These are phyloP conservation scores for Zeuzera pyrina DNA, from an alignment of 2,888 invertebrate species.

Conservation along the genomic window DNA sequence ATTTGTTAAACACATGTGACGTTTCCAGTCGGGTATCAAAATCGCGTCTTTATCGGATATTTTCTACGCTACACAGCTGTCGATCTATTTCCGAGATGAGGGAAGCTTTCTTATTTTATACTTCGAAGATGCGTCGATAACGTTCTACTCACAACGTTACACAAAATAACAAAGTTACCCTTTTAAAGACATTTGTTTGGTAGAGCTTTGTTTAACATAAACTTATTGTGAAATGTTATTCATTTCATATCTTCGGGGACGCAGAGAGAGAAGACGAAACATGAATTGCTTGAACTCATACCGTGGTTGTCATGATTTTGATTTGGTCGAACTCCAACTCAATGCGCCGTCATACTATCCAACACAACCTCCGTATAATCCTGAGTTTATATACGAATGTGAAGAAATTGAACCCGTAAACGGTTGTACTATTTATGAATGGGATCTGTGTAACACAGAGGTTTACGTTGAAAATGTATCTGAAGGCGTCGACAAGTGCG, in stretches of 20 bases:
- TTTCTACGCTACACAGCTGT: slow-evolving; percentile 59
- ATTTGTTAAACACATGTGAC: slow-evolving; percentile 1
- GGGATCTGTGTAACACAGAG: slow-evolving; percentile 29
- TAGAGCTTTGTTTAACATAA: too few species aligned
- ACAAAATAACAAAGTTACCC: too few species aligned
- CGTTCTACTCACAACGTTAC: neutral
- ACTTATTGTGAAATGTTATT: too few species aligned
- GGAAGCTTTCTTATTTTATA: slow-evolving; percentile 39
- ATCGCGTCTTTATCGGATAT: too few species aligned
- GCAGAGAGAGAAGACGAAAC: slow-evolving; percentile 15
- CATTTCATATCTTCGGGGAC: too few species aligned
- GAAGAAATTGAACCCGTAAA: slow-evolving; percentile 24
- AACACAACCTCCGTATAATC: slow-evolving; percentile 55
- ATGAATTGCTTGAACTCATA: slow-evolving; percentile 56
- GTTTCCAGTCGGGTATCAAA: too few species aligned
- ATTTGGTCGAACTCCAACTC: slow-evolving; percentile 35
- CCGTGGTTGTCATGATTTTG: slow-evolving; percentile 31
- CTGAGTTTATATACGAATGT: slow-evolving; percentile 39
- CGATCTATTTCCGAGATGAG: slow-evolving; percentile 56
- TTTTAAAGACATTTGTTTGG: slow-evolving; percentile 1
- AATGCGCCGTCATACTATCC: slow-evolving; percentile 45
- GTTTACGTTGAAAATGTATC: slow-evolving; percentile 25
- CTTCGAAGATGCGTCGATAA: neutral
- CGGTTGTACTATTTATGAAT: slow-evolving; percentile 19
- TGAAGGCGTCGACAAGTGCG: slow-evolving; percentile 30